Percentiles rank a stretch among this genome's conserved stretches.
Conservation (phyloP, 2,888 invertebrate species). For the Cephus pygmeus region DNA sequence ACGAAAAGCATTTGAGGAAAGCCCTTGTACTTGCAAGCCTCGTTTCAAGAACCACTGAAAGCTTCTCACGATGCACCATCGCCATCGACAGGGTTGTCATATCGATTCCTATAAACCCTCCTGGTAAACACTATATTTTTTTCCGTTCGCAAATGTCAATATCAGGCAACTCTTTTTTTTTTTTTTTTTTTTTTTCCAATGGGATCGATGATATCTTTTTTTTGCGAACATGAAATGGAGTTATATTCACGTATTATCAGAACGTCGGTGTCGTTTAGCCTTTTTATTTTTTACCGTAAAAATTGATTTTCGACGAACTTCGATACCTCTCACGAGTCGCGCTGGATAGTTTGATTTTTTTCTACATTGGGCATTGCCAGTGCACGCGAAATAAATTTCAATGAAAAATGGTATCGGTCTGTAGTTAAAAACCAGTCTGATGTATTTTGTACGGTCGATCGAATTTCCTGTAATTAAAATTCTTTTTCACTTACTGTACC, state of each 20-base stretch:
- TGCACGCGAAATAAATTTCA: not conserved
- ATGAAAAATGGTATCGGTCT: not conserved
- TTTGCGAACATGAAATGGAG: not conserved
- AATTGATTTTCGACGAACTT: not conserved
- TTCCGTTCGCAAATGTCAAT: not conserved
- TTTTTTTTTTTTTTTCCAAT: not conserved
- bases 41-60: not conserved
- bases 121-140: not conserved
- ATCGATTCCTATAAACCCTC: not conserved
- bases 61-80: not conserved
- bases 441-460: too few relatives aligned
- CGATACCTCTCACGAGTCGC: not conserved
- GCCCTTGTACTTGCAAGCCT: not conserved
- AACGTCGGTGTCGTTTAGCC: not conserved
- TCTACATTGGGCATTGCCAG: not conserved
- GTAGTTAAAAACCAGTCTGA: not conserved
- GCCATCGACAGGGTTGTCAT: not conserved
- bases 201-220: not conserved
- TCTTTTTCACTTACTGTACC: too few relatives aligned
- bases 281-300: not conserved
- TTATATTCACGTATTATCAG: not conserved
- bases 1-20: not conserved
- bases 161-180: not conserved
- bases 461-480: too few relatives aligned
- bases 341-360: not conserved